Evolutionary conservation across 2,888 invertebrate genomes (phyloP).

Genomic region (Eremobia ochroleuca): DNA sequence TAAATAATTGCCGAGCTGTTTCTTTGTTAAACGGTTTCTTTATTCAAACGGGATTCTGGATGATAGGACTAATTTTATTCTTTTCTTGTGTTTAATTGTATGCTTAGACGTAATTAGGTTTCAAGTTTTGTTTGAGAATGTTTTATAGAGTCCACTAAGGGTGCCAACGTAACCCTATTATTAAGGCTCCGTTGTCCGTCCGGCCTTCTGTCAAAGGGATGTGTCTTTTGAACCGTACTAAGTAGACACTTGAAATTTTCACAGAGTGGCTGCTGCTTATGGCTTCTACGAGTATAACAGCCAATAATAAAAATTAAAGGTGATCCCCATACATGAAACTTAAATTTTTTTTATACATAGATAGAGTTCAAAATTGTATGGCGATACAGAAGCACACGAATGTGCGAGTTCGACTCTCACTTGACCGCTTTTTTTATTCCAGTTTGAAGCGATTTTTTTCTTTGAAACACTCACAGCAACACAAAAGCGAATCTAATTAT

Average conservation of each 20-base stretch:
- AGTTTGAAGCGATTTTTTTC: neutral
- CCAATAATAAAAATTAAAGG: no score
- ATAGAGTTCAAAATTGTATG: no score
- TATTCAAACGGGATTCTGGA: conserved; percentile 29
- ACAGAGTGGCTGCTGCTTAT: neutral
- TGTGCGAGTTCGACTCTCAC: no score
- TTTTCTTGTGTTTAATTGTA: conserved; percentile 32
- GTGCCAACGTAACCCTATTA: neutral
- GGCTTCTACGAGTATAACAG: neutral
- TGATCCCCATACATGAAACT: no score
- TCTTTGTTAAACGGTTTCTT: conserved; percentile 38
- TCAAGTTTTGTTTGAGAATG: neutral
- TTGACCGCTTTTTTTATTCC: neutral
- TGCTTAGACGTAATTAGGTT: conserved; percentile 12
- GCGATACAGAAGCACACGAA: no score
- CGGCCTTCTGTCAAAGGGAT: neutral
- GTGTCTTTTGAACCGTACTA: neutral
- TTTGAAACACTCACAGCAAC: neutral
- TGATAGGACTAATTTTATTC: conserved; percentile 25
- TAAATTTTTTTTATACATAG: no score
- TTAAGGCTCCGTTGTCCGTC: neutral
- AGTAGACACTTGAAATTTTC: neutral
- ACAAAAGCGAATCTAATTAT: neutral
- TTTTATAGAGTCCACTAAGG: neutral
- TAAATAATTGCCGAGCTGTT: conserved; percentile 39